A percentile compares a stretch with the other conserved stretches of the same genome.
Conservation (phyloP, 53 echinoderm and acorn worm genomes). For the Zoroaster sp. region DNA sequence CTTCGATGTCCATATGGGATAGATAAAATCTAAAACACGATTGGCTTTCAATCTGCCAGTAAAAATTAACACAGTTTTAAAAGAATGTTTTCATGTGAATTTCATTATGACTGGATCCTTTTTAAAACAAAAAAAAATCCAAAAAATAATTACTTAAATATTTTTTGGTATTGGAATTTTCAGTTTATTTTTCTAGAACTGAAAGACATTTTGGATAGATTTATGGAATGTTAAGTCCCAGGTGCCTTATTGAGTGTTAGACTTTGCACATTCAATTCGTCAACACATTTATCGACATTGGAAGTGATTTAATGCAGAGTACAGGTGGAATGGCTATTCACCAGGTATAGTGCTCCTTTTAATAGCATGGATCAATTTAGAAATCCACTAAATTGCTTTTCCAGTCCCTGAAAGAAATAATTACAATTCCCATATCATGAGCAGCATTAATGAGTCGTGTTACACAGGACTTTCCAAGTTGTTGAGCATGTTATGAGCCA, state of each 20-base stretch:
- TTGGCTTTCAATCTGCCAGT: not conserved
- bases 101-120: too few relatives aligned
- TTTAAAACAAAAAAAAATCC: too few relatives aligned
- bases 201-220: too few relatives aligned
- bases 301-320: not conserved
- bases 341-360: not conserved
- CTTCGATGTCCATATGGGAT: not conserved
- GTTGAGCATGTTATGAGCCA: not conserved
- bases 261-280: not conserved
- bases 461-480: too few relatives aligned
- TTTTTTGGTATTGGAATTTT: too few relatives aligned
- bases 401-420: not conserved
- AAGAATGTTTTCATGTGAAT: too few relatives aligned
- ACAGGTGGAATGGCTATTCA: not conserved
- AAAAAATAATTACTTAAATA: too few relatives aligned
- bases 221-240: too few relatives aligned
- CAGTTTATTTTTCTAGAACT: too few relatives aligned
- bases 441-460: too few relatives aligned
- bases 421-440: not conserved
- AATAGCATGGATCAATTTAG: not conserved
- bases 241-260: not conserved
- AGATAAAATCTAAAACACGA: not conserved
- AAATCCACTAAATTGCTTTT: conserved; percentile 12
- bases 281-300: not conserved
- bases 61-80: too few relatives aligned